Conservation (phyloP, 2,888 invertebrate genomes). For the Poecilobothrus nobilitatus region DNA sequence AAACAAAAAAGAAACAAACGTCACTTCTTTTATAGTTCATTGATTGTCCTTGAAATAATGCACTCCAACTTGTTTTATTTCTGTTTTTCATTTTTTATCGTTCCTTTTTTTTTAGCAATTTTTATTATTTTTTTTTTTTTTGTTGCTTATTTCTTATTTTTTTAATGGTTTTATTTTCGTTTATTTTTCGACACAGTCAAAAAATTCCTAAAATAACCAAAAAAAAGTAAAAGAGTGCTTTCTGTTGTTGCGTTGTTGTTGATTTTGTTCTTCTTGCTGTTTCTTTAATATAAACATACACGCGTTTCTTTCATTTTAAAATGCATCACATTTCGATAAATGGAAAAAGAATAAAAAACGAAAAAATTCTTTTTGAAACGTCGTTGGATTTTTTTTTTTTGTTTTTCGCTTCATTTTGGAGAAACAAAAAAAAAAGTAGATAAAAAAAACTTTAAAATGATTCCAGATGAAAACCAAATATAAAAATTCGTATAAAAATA, state of each 20-base stretch:
- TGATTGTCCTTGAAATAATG: slow-evolving; percentile 6
- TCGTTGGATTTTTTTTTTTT: background rate
- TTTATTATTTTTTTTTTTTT: background rate
- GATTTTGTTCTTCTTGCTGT: too few relatives aligned
- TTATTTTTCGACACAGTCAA: slow-evolving; percentile 6
- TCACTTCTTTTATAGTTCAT: slow-evolving; percentile 2
- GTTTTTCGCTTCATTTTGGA: background rate
- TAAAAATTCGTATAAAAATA: slow-evolving; percentile 4
- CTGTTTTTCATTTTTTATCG: too few relatives aligned
- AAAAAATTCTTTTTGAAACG: background rate
- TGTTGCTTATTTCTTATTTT: background rate
- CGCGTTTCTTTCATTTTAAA: background rate
- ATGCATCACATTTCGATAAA: background rate
- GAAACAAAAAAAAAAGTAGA: background rate
- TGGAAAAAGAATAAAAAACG: too few relatives aligned
- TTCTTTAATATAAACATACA: background rate
- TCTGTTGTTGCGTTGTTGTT: too few relatives aligned
- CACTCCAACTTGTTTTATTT: background rate
- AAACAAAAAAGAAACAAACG: too few relatives aligned
- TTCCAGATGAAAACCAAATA: slow-evolving; percentile 6
- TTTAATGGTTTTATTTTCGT: background rate
- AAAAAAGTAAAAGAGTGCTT: background rate
- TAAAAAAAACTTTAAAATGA: background rate
- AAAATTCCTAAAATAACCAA: slow-evolving; percentile 6
- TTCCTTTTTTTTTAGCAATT: too few relatives aligned